Evolutionary conservation across 2,797 vertebrate genomes (phyloP).

Genomic region (Siniperca undulata): DNA sequence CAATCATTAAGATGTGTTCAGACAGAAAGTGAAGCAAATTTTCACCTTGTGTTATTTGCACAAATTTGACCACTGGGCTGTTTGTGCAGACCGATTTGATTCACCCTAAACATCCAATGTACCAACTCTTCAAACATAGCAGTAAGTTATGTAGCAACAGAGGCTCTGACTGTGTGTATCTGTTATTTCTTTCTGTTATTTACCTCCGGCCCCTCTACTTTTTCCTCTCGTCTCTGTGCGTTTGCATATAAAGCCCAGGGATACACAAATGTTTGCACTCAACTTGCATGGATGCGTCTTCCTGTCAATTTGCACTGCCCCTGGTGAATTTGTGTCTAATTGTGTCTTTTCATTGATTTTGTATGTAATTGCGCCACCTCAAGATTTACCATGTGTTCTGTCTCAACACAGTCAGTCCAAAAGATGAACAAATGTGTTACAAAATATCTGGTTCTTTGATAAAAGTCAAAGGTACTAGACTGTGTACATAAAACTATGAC

Average conservation of each 20-base stretch:
- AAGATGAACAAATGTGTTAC: neutral
- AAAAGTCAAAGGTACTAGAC: neutral
- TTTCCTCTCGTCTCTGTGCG: neutral
- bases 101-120: neutral
- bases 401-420: neutral
- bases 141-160: neutral
- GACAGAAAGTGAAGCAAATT: neutral
- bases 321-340: neutral
- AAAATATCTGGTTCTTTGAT: neutral
- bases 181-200: neutral
- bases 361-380: neutral
- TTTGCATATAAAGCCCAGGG: neutral
- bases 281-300: neutral
- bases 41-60: neutral
- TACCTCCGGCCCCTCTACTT: neutral
- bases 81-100: neutral
- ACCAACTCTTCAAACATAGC: neutral
- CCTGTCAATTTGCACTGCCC: no score
- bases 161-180: neutral
- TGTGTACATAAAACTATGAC: neutral
- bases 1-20: no score
- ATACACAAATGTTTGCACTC: neutral
- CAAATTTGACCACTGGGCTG: neutral
- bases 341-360: neutral
- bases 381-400: neutral